Evolutionary conservation across 1,140 invertebrate genomes (phyloP).

Genomic region (Galleria mellonella): DNA sequence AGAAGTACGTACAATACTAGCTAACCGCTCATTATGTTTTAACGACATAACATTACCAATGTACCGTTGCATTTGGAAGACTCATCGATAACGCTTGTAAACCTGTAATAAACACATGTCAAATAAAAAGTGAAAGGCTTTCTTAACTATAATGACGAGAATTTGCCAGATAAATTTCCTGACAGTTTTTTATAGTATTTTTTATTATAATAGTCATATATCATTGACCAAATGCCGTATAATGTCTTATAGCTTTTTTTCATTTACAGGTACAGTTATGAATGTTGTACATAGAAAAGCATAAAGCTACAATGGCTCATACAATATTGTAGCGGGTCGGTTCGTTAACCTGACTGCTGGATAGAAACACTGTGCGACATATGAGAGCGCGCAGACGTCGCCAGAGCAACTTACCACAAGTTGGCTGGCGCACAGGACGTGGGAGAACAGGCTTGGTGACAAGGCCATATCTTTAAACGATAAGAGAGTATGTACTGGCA

Average conservation of each 20-base stretch:
- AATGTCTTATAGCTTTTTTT: too few species aligned
- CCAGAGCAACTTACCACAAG: not conserved
- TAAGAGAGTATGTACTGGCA: slow-evolving; percentile 26
- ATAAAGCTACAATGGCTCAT: slow-evolving; percentile 21
- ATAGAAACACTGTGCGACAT: too few species aligned
- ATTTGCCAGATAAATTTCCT: too few species aligned
- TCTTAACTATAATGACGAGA: not conserved
- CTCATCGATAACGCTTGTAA: not conserved
- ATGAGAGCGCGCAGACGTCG: not conserved
- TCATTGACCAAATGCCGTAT: too few species aligned
- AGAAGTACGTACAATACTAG: too few species aligned
- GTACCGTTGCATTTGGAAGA: slow-evolving; percentile 12
- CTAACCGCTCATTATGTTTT: too few species aligned
- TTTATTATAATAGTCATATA: too few species aligned
- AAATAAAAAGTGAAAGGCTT: slow-evolving; percentile 5
- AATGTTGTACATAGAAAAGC: slow-evolving; percentile 7
- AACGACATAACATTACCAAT: not conserved
- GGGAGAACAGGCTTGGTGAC: slow-evolving; percentile 59
- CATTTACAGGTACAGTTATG: slow-evolving; percentile 12
- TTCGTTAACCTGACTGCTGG: slow-evolving; percentile 28
- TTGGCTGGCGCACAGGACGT: slow-evolving; percentile 32
- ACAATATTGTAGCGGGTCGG: slow-evolving; percentile 12
- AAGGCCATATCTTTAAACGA: slow-evolving; percentile 33
- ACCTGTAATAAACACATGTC: slow-evolving; percentile 7
- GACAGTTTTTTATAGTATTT: too few species aligned